Evolutionary conservation across 2,113 vertebrate genomes (phyloP).

Genomic region (Aepyceros melampus): DNA sequence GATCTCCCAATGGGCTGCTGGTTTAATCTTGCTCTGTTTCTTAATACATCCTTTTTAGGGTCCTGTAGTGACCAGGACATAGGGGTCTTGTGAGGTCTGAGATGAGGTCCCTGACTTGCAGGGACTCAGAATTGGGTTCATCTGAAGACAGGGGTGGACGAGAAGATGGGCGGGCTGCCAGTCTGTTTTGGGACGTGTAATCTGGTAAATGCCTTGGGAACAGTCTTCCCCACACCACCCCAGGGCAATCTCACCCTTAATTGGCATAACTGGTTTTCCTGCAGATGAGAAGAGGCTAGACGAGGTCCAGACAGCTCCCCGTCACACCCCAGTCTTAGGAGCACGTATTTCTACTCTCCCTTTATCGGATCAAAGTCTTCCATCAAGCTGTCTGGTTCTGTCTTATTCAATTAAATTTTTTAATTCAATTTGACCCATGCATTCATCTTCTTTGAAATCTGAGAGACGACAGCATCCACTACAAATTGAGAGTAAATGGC

Average conservation of each 20-base stretch:
- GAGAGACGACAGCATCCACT: slow-evolving; percentile 67
- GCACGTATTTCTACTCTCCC: background rate
- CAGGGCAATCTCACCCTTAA: background rate
- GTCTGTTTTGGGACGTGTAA: background rate
- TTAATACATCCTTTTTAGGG: background rate
- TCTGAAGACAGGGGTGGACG: background rate
- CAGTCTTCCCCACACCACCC: background rate
- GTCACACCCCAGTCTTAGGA: background rate
- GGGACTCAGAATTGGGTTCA: background rate
- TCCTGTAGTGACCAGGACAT: background rate
- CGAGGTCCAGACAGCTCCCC: slow-evolving; percentile 9
- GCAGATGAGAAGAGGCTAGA: slow-evolving; percentile 49
- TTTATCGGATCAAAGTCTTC: slow-evolving; percentile 66
- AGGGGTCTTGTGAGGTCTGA: background rate
- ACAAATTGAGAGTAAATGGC: slow-evolving; percentile 44
- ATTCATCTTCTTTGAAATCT: slow-evolving; percentile 71
- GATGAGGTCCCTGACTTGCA: background rate
- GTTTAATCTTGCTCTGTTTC: background rate
- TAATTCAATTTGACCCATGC: slow-evolving; percentile 57
- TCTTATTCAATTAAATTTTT: slow-evolving; percentile 70
- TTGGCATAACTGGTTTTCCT: slow-evolving; percentile 9
- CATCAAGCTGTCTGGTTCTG: slow-evolving; percentile 61
- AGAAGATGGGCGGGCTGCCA: background rate
- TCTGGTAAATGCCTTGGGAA: background rate
- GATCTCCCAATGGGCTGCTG: background rate